Base-by-base conservation (phyloP, 2,797 vertebrate species). In the Ctenochaetus hawaiiensis region DNA sequence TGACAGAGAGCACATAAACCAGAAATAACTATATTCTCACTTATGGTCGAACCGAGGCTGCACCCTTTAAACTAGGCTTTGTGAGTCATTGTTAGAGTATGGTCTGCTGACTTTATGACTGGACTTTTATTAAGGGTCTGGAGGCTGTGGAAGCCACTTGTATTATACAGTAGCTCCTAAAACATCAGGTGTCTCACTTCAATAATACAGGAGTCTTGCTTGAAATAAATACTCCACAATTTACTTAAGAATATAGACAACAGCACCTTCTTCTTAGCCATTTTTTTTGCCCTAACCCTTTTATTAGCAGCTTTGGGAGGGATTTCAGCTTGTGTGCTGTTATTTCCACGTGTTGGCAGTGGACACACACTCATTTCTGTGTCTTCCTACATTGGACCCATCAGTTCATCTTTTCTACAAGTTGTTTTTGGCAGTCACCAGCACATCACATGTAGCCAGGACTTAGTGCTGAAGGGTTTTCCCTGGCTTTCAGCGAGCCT, bases 1-100 rank as follows among this genome's bases (percentile, higher is more conserved):
- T 14, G 5, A 65, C 76, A 41, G 26, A 70, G 61, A 37, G 45
- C 22, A 1, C 12, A 54, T 69, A 77, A 66, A 45, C 63, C 58
- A 63, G 18, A 77, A 81, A 80, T 72, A 81, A 67, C 67, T 77
- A 53, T 77, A 47, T 86, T 86, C 79, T 68, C 63, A 53, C 16
- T 53, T 62, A 37, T 16, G 4, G 22, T 39, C 43, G 51, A 67
- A 67, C 16, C 2, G 4, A 48, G 37, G 54, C 76, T 48, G 44
- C 41, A 77, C 17, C 74, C 56, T 43, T 47, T 72, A 30, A 30
- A 83, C 67, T 78, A 64, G 74, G 34, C 52, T 39, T 0, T 58
- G 58, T 69, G 83, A 82, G 60, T 78, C 65, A 71, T 22, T 82
- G 67, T 75, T 75, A 18, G 39, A 41, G 2, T 62, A 73, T 5